Evolutionary conservation across 2,113 vertebrate species (phyloP).

Genomic region (Pithys albifrons): DNA sequence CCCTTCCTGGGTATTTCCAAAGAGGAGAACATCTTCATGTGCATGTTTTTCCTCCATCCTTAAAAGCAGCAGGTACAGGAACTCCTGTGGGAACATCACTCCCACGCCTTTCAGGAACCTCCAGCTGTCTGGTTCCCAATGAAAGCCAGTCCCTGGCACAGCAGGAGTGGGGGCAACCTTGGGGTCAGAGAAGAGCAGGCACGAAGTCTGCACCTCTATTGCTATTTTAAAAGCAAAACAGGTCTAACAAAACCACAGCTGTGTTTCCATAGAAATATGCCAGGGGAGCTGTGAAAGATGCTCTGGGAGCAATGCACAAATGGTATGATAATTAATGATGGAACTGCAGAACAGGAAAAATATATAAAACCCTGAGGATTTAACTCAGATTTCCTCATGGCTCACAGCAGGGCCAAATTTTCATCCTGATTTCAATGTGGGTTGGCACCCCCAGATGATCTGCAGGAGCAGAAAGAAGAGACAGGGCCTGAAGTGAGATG

Average conservation of each 20-base stretch:
- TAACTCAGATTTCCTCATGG: not conserved
- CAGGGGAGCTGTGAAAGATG: conserved; percentile 2
- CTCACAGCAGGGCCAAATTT: not conserved
- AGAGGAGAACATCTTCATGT: not conserved
- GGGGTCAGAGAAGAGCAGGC: not conserved
- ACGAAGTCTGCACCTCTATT: not conserved
- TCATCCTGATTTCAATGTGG: not conserved
- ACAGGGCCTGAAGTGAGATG: not conserved
- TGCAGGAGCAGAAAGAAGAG: not conserved
- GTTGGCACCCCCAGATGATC: not conserved
- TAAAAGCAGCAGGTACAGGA: not conserved
- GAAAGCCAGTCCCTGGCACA: not conserved
- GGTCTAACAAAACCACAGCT: not conserved
- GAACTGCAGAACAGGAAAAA: not conserved
- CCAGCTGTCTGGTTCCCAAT: not conserved
- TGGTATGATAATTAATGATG: not conserved
- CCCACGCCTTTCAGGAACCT: not conserved
- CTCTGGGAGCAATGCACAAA: not conserved
- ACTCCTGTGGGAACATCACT: not conserved
- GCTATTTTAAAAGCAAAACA: not conserved
- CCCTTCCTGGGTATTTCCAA: not conserved
- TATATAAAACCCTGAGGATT: not conserved
- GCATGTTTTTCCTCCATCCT: not conserved
- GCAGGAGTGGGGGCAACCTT: not conserved
- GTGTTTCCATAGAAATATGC: conserved; percentile 34